Percentiles rank a stretch among this genome's conserved stretches.
Evolutionary conservation across 2,113 vertebrate genomes (phyloP).

Genomic region (Mus spicilegus): DNA sequence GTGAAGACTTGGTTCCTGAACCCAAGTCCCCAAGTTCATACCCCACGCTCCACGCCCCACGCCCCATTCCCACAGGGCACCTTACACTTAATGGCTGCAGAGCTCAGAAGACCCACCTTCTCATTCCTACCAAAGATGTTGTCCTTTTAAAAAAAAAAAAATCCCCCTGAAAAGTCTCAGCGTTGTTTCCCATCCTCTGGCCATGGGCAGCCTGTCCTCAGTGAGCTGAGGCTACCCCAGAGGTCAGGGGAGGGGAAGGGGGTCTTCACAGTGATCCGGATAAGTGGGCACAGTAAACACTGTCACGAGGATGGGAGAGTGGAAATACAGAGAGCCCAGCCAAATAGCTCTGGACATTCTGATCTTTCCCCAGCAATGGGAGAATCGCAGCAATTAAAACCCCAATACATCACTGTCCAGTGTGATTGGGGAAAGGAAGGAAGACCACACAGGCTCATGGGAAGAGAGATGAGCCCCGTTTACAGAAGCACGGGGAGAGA

Average conservation of each 20-base stretch:
- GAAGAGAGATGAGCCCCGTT: not conserved
- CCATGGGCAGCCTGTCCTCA: rapidly evolving
- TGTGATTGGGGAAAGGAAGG: not conserved
- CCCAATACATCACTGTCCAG: rapidly evolving
- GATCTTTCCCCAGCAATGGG: not conserved
- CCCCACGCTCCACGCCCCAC: not conserved
- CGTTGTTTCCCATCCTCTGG: not conserved
- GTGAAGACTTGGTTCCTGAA: rapidly evolving
- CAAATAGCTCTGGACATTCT: not conserved
- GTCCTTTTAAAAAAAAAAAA: not conserved
- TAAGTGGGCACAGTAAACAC: not conserved
- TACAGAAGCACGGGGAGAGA: not conserved
- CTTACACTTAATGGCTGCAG: not conserved
- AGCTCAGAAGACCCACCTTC: not conserved
- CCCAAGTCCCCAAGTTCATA: not conserved
- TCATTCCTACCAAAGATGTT: not conserved
- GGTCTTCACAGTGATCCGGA: not conserved
- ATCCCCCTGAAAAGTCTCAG: not conserved
- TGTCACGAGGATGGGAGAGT: too few relatives aligned
- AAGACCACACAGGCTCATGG: not conserved
- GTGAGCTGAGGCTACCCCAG: not conserved
- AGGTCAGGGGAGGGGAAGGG: not conserved
- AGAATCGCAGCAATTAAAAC: not conserved
- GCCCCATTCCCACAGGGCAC: too few relatives aligned
- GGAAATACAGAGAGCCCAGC: not conserved